phyloP scores from a whole-genome alignment of 2,113 vertebrate species.

The Ornithorhynchus anatinus region DNA sequence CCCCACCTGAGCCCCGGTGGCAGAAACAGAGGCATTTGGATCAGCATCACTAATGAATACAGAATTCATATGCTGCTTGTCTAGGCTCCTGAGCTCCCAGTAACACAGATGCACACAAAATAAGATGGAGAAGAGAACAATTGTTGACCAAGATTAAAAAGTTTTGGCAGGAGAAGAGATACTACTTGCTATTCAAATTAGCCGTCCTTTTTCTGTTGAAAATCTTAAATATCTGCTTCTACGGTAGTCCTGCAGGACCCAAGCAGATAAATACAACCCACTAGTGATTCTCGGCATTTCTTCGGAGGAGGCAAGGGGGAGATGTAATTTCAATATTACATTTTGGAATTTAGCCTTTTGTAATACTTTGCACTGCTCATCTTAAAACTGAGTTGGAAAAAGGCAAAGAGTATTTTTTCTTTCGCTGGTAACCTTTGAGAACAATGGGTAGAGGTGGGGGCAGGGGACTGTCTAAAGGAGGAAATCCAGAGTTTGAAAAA shows the following conservation, averaged over 20 bases:
- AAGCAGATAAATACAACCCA: conserved; percentile 48
- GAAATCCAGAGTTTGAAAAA: neutral
- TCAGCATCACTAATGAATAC: conserved; percentile 76
- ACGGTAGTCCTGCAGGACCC: neutral
- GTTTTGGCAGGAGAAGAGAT: conserved; percentile 61
- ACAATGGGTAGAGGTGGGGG: neutral
- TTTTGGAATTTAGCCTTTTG: neutral
- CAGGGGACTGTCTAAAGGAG: neutral
- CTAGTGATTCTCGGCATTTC: conserved; percentile 42
- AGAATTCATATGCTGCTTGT: conserved; percentile 75
- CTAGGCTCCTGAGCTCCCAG: conserved; percentile 56
- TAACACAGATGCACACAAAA: conserved; percentile 57
- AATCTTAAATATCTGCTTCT: conserved; percentile 32
- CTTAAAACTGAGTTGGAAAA: conserved; percentile 20
- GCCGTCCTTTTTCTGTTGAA: conserved; percentile 31
- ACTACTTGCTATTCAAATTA: conserved; percentile 62
- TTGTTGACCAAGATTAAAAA: conserved; percentile 62
- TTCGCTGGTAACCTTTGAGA: neutral
- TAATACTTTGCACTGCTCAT: neutral
- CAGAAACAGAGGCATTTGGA: conserved; percentile 65
- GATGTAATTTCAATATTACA: conserved; percentile 35
- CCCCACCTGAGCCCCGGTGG: conserved; percentile 79
- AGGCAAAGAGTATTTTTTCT: conserved; percentile 16
- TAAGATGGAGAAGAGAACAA: conserved; percentile 55
- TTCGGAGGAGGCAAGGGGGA: too few species aligned